Conservation (phyloP, 2,113 vertebrate genomes). For the Tachysurus vachellii region DNA sequence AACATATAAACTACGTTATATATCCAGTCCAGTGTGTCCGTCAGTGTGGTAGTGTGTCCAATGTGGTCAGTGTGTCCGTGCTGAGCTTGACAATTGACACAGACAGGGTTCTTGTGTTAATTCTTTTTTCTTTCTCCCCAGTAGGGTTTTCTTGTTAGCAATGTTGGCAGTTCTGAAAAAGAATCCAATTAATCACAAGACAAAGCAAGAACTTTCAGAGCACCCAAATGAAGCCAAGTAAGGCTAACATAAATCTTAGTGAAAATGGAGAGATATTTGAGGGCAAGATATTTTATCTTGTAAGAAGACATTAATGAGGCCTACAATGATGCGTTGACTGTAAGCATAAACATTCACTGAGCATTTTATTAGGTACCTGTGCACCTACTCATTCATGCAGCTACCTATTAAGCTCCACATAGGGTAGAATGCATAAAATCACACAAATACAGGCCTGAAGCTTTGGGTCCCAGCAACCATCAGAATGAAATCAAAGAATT, state of each 20-base stretch:
- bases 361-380: not conserved
- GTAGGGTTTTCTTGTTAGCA: conserved; percentile 12
- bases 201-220: not conserved
- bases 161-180: not conserved
- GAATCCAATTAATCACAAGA: conserved; percentile 4
- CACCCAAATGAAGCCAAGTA: not conserved
- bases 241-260: not conserved
- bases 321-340: not conserved
- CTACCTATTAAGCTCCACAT: not conserved
- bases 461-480: not conserved
- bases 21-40: too few species aligned
- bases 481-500: not conserved
- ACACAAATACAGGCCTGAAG: not conserved
- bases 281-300: conserved; percentile 6
- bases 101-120: not conserved
- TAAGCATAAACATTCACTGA: not conserved
- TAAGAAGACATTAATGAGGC: not conserved
- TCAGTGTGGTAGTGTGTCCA: too few species aligned
- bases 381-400: not conserved
- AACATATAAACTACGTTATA: too few species aligned
- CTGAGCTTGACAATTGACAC: too few species aligned
- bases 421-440: not conserved
- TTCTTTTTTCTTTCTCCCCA: not conserved
- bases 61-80: too few species aligned
- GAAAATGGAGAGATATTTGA: not conserved